Percentiles rank a stretch among this genome's conserved stretches.
Conservation (phyloP, 2,113 vertebrate species). For the Xiphophorus maculatus region DNA sequence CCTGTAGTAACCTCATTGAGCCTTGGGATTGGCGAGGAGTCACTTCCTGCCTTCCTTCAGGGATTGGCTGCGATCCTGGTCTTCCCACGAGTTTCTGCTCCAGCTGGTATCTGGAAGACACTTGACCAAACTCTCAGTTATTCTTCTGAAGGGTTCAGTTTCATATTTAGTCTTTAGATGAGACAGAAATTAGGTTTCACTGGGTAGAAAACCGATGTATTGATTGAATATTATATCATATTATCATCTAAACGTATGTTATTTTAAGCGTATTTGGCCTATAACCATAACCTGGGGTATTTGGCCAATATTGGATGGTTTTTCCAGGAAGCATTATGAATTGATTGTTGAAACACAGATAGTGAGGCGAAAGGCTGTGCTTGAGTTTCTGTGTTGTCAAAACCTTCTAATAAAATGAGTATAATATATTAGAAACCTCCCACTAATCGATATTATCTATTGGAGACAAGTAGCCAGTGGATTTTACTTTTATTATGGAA, state of each 20-base stretch:
- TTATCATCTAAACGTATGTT: neutral
- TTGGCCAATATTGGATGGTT: too few species aligned
- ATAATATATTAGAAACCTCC: too few species aligned
- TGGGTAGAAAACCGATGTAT: neutral
- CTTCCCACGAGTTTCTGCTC: conserved; percentile 61
- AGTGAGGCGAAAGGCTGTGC: too few species aligned
- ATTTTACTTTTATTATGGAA: too few species aligned
- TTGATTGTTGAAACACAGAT: too few species aligned
- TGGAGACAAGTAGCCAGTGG: too few species aligned
- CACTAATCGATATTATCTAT: too few species aligned
- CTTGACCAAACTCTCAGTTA: conserved; percentile 21
- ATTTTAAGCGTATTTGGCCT: neutral
- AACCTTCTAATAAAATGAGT: too few species aligned
- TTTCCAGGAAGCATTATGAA: too few species aligned
- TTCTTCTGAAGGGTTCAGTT: conserved; percentile 33
- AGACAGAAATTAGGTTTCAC: neutral
- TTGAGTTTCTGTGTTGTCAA: too few species aligned
- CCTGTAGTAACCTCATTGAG: conserved; percentile 53
- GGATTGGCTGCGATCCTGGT: conserved; percentile 63
- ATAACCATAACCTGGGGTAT: too few species aligned
- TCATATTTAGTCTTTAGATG: neutral
- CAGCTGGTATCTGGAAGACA: conserved; percentile 25
- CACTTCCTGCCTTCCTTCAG: conserved; percentile 70
- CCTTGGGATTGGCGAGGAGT: conserved; percentile 57
- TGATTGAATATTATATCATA: neutral